Conservation (phyloP, 2,888 invertebrate species). For the Arctia plantaginis region DNA sequence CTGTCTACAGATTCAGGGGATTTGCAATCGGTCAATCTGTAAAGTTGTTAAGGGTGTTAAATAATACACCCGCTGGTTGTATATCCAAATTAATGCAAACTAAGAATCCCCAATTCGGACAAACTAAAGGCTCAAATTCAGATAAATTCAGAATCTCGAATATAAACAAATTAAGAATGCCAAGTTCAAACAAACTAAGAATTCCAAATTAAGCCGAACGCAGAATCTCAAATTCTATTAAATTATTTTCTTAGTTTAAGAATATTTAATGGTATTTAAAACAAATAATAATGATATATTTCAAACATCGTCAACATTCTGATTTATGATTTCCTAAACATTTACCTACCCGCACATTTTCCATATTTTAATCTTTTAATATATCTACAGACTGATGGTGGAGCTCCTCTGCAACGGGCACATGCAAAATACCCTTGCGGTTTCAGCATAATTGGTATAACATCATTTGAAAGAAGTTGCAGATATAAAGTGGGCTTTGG, state of each 20-base stretch:
- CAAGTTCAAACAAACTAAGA: background rate
- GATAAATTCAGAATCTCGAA: background rate
- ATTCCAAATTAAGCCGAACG: background rate
- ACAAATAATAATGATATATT: too few relatives aligned
- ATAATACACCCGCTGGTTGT: too few relatives aligned
- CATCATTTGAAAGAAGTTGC: conserved; percentile 15
- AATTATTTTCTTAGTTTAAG: too few relatives aligned
- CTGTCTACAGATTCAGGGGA: too few relatives aligned
- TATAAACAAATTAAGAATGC: background rate
- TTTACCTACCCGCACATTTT: background rate
- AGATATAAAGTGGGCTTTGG: conserved; percentile 12
- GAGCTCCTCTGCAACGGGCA: conserved; percentile 9
- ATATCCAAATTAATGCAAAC: too few relatives aligned
- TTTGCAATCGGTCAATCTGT: too few relatives aligned
- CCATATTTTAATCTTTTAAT: background rate
- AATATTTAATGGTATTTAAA: too few relatives aligned
- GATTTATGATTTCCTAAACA: background rate
- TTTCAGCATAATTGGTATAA: conserved; percentile 14
- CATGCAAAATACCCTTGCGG: conserved; percentile 13
- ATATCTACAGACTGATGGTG: conserved; percentile 11
- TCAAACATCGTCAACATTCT: background rate
- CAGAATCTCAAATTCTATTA: too few relatives aligned
- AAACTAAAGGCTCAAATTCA: too few relatives aligned
- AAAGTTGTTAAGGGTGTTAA: too few relatives aligned
- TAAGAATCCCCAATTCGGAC: too few relatives aligned